Evolutionary conservation across 2,113 vertebrate genomes (phyloP), one percentile per base, ranked within the genome.

Genomic region (Brachyhypopomus gauderio): DNA sequence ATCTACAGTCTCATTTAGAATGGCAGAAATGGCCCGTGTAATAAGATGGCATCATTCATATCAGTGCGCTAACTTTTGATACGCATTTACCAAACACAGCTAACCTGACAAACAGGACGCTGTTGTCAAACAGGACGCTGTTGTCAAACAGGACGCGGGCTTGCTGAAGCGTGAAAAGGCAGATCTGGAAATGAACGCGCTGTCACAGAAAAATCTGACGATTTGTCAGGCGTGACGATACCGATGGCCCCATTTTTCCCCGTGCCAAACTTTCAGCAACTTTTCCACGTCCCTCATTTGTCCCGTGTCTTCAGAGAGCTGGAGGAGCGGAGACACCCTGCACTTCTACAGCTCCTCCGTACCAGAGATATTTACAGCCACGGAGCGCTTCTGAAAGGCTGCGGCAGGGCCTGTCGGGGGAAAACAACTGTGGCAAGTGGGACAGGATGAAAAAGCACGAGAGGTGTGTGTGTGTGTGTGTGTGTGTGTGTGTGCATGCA

Each of bases 231-330:
- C 79, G 83, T 88, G 83, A 69, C 85, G 81, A 87, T 89, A 88
- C 81, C 73, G 86, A 78, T 72, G 81, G 52, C 77, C 34, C 79
- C 59, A 48, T 86, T 86, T 74, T 71, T 83, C 80, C 75, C 67
- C 81, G 64, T 36, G 80, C 1, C 81, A 77, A 87, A 88, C 83
- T 78, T 60, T 59, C 74, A 34, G 4, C 84, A 90, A 87, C 88
- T 90, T 89, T 87, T 76, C 36, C 23, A 17, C 14, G 3, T 78
- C 71, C 71, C 85, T 89, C 86, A 82, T 72, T 84, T 85, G 85
- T 84, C 90, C 91, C 86, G 75, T 84, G 84, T 86, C 80, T 71
- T n/a, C 75, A 45, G 78, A 77, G 72, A 87, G 83, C 82, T 2
- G 66, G 36, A 0, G 77, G 78, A 30, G 30, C 83, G 79, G 88